Evolutionary conservation across 2,113 vertebrate genomes (phyloP).

Genomic region (Lasiurus cinereus): DNA sequence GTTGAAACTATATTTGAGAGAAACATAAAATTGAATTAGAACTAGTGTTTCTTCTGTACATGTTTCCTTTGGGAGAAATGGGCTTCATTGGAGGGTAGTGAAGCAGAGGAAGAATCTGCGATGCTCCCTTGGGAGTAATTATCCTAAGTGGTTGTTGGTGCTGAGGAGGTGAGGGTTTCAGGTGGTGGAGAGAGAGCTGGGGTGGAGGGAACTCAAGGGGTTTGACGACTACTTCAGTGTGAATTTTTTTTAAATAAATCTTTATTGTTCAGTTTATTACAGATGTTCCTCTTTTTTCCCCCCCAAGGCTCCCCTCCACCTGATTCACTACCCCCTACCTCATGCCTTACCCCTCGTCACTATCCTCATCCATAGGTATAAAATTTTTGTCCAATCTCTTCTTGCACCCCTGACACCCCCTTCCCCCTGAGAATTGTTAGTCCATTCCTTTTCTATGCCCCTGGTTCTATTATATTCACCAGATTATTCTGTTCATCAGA

Average conservation of each 20-base stretch:
- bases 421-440: too few relatives aligned
- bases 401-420: too few relatives aligned
- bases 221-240: background rate
- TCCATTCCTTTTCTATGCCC: too few relatives aligned
- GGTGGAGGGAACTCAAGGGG: background rate
- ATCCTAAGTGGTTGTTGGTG: background rate
- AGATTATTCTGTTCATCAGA: too few relatives aligned
- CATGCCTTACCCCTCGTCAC: too few relatives aligned
- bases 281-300: too few relatives aligned
- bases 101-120: background rate
- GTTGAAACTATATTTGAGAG: background rate
- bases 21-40: constrained; percentile 62
- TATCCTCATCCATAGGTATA: too few relatives aligned
- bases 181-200: background rate
- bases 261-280: background rate
- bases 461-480: too few relatives aligned
- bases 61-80: constrained; percentile 1
- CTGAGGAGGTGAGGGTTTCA: background rate
- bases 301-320: too few relatives aligned
- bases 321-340: too few relatives aligned
- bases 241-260: background rate
- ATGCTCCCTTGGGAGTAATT: background rate
- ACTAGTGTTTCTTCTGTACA: background rate
- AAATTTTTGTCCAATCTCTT: too few relatives aligned
- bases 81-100: constrained; percentile 59